Percentiles rank a stretch among this genome's conserved stretches.
These are phyloP conservation scores for Acipenser transmontanus DNA, from an alignment of 2,797 vertebrate genomes.

Conservation along the genomic window DNA sequence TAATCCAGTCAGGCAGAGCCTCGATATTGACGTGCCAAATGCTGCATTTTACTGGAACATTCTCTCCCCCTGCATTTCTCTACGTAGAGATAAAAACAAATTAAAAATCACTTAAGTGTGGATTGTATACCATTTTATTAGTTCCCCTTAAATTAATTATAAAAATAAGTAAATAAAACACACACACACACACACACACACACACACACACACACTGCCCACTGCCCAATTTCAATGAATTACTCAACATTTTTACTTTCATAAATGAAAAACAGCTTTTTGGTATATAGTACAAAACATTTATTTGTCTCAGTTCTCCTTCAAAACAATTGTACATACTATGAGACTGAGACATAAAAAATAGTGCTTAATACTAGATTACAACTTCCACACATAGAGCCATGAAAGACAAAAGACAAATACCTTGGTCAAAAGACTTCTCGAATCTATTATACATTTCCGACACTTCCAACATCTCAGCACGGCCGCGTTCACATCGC, in stretches of 20 bases:
- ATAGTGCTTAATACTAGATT: no score
- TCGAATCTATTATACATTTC: neutral
- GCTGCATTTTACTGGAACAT: slow-evolving; percentile 20
- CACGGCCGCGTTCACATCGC: neutral
- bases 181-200: neutral
- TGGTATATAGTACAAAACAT: no score
- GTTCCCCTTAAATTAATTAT: neutral
- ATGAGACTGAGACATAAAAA: no score
- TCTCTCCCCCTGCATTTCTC: neutral
- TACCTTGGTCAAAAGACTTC: neutral
- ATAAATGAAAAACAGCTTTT: no score
- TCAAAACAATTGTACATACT: no score
- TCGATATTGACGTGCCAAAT: slow-evolving; percentile 48
- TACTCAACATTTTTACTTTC: no score
- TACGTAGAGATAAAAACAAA: neutral
- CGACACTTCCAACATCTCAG: slow-evolving; percentile 5
- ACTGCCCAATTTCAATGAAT: no score
- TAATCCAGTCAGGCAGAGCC: slow-evolving; percentile 49
- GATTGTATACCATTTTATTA: neutral
- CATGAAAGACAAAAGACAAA: neutral
- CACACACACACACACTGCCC: neutral
- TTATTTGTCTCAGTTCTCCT: no score
- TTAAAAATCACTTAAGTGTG: neutral
- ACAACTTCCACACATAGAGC: no score
- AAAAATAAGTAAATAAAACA: neutral